phyloP scores from a whole-genome alignment of 2,113 vertebrate genomes.

The Lates calcarifer region DNA sequence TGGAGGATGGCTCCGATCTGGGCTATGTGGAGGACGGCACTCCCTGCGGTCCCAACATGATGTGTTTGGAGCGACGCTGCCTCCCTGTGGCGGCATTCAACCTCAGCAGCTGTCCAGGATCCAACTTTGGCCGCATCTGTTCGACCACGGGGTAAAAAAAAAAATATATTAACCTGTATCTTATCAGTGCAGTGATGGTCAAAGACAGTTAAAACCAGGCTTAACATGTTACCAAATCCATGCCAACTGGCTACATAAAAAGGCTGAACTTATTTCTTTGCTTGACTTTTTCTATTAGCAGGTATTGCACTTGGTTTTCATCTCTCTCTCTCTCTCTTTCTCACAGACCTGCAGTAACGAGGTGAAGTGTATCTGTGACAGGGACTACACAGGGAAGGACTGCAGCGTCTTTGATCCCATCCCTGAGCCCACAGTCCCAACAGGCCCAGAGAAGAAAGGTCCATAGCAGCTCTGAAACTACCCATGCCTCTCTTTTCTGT shows the following conservation, averaged over 20 bases:
- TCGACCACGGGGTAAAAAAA: slow-evolving; percentile 91
- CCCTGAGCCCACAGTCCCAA: slow-evolving; percentile 86
- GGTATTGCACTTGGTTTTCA: neutral
- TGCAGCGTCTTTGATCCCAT: slow-evolving; percentile 95
- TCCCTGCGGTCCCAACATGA: slow-evolving; percentile 94
- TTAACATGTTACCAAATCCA: neutral
- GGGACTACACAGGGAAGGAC: slow-evolving; percentile 96
- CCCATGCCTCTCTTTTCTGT: slow-evolving; percentile 44
- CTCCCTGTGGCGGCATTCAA: slow-evolving; percentile 92
- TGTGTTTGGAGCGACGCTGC: slow-evolving; percentile 94
- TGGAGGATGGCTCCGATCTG: slow-evolving; percentile 93
- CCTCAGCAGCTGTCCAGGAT: slow-evolving; percentile 92
- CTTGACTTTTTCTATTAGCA: neutral
- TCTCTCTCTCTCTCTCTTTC: slow-evolving; percentile 8
- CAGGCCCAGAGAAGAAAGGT: slow-evolving; percentile 92
- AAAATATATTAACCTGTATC: neutral
- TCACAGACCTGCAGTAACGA: slow-evolving; percentile 94
- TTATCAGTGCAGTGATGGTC: neutral
- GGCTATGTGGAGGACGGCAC: slow-evolving; percentile 96
- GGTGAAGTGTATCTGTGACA: slow-evolving; percentile 95
- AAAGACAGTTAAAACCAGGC: too few species aligned
- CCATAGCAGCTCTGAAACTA: slow-evolving; percentile 49
- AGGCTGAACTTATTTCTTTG: neutral
- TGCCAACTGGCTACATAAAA: too few species aligned
- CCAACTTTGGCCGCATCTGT: slow-evolving; percentile 88